Conservation (phyloP, 2,888 invertebrate species). For the Clivina fossor region DNA sequence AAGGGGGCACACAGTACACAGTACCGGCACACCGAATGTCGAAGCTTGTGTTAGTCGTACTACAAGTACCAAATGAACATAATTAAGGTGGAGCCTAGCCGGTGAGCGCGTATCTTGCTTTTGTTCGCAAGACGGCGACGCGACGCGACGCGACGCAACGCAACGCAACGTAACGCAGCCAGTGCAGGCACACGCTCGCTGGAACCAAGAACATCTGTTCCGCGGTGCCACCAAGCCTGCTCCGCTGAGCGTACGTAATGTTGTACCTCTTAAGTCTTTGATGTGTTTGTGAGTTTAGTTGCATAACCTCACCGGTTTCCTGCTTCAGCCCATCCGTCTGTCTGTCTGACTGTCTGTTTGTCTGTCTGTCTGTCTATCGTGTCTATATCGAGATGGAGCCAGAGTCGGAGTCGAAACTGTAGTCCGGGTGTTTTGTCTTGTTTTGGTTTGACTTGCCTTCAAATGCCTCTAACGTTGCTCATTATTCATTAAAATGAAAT, state of each 20-base stretch:
- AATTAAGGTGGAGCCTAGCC: constrained; percentile 14
- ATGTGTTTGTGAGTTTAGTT: constrained; percentile 16
- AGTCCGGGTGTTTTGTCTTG: background rate
- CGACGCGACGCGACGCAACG: too few species aligned
- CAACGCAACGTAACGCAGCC: too few species aligned
- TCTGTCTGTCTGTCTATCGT: background rate
- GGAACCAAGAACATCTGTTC: constrained; percentile 13
- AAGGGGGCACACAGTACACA: too few species aligned
- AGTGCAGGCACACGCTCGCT: background rate
- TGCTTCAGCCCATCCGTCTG: constrained; percentile 2
- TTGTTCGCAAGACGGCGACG: too few species aligned
- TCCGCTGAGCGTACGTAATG: constrained; percentile 13
- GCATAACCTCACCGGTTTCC: background rate
- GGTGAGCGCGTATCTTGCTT: background rate
- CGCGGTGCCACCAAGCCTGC: constrained; percentile 8
- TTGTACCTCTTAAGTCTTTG: constrained; percentile 12
- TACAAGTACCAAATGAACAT: constrained; percentile 11
- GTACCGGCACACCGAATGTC: background rate
- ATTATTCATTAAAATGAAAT: too few species aligned
- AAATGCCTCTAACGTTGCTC: too few species aligned
- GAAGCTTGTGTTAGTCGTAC: background rate
- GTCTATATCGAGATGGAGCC: background rate
- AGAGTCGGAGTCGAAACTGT: background rate
- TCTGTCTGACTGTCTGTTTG: constrained; percentile 1
- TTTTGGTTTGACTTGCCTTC: too few species aligned